These are phyloP conservation scores for Anseranas semipalmata DNA, from an alignment of 2,113 vertebrate species.

Conservation along the genomic window DNA sequence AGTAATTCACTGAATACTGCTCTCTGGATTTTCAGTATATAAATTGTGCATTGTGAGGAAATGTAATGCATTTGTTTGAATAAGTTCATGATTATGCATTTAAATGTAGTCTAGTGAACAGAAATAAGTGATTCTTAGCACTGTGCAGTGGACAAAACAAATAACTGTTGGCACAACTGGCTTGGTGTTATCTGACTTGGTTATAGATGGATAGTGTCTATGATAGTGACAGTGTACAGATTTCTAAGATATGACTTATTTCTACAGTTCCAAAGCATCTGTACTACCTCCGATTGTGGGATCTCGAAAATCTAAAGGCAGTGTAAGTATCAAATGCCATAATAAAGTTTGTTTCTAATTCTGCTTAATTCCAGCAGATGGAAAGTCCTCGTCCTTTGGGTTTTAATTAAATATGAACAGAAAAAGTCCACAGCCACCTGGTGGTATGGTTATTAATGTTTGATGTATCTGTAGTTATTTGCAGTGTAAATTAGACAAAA, in stretches of 20 bases:
- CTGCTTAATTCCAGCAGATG: not conserved
- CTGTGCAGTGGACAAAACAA: accelerated
- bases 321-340: conserved; percentile 82
- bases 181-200: not conserved
- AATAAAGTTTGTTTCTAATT: not conserved
- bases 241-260: conserved; percentile 58
- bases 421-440: not conserved
- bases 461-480: conserved; percentile 24
- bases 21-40: not conserved
- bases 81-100: not conserved
- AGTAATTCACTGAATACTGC: not conserved
- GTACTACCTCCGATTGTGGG: conserved; percentile 87
- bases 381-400: conserved; percentile 33
- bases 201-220: not conserved
- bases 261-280: conserved; percentile 86
- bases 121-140: not conserved
- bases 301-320: conserved; percentile 87
- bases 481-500: not conserved
- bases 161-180: not conserved
- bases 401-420: conserved; percentile 54
- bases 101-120: not conserved
- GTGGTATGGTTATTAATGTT: conserved; percentile 10
- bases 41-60: not conserved
- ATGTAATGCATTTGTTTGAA: not conserved
- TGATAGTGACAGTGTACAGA: not conserved